These are phyloP conservation scores for Cebus imitator DNA, from an alignment of 2,113 vertebrate species.

Conservation along the genomic window DNA sequence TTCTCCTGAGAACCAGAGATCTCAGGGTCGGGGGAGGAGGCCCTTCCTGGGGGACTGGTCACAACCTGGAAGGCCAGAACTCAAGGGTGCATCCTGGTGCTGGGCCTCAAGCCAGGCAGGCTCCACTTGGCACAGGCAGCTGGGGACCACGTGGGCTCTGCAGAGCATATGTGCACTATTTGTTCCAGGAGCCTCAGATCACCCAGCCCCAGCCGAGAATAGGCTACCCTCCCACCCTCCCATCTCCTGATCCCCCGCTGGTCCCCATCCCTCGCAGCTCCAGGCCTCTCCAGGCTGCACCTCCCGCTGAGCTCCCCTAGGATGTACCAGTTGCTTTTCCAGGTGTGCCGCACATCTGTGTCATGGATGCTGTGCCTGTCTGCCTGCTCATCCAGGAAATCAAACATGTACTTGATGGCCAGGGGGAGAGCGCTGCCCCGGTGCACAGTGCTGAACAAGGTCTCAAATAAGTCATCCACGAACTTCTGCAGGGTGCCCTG, in stretches of 20 bases:
- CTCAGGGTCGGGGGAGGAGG: background rate
- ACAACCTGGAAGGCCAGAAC: background rate
- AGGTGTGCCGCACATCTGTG: slow-evolving; percentile 97
- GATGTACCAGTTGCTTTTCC: slow-evolving; percentile 99
- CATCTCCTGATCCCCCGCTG: background rate
- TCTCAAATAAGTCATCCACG: slow-evolving; percentile 98
- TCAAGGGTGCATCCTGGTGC: background rate
- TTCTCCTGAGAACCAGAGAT: background rate
- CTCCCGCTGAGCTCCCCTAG: background rate
- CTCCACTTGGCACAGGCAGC: background rate
- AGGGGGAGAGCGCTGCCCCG: slow-evolving; percentile 95
- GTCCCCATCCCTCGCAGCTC: background rate
- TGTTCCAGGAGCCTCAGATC: background rate
- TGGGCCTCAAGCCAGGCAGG: background rate
- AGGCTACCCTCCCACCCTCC: background rate
- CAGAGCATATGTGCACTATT: background rate
- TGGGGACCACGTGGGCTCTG: background rate
- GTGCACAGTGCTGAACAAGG: slow-evolving; percentile 98
- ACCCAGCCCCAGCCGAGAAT: background rate
- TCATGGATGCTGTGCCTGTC: slow-evolving; percentile 97
- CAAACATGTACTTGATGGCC: slow-evolving; percentile 99
- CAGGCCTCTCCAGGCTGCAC: background rate
- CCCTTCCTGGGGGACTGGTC: background rate
- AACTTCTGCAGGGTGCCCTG: slow-evolving; percentile 99
- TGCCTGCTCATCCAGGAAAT: slow-evolving; percentile 98